These are phyloP conservation scores for Manis pentadactyla DNA, from an alignment of 2,797 vertebrate species.

Conservation along the genomic window DNA sequence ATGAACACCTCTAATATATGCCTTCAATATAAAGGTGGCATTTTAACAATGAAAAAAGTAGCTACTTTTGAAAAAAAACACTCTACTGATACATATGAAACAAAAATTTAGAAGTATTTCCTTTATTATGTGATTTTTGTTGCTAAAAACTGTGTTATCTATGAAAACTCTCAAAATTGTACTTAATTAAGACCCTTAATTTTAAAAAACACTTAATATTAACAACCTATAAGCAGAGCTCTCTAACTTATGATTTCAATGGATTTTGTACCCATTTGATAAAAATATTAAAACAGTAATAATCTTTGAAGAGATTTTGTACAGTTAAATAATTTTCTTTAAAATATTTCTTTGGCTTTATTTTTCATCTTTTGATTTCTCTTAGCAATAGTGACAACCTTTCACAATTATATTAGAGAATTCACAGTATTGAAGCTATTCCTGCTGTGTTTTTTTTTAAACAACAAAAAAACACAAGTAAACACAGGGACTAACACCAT, in stretches of 20 bases:
- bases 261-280: not conserved
- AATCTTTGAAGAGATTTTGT: not conserved
- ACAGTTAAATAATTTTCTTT: not conserved
- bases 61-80: not conserved
- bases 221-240: not conserved
- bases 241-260: not conserved
- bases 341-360: not conserved
- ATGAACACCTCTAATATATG: not conserved
- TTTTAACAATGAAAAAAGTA: conserved; percentile 26
- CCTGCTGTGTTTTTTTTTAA: not conserved
- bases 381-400: not conserved
- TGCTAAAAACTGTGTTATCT: conserved; percentile 9
- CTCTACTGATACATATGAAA: not conserved
- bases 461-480: not conserved
- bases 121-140: not conserved
- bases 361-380: not conserved
- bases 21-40: not conserved
- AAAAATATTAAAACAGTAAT: conserved; percentile 28
- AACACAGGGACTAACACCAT: not conserved
- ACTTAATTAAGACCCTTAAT: not conserved
- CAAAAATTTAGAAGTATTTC: not conserved
- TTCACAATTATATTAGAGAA: not conserved
- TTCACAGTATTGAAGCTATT: not conserved
- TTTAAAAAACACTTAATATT: too few relatives aligned
- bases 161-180: conserved; percentile 29